Evolutionary conservation across 2,797 vertebrate genomes (phyloP).

Genomic region (Anabas testudineus): DNA sequence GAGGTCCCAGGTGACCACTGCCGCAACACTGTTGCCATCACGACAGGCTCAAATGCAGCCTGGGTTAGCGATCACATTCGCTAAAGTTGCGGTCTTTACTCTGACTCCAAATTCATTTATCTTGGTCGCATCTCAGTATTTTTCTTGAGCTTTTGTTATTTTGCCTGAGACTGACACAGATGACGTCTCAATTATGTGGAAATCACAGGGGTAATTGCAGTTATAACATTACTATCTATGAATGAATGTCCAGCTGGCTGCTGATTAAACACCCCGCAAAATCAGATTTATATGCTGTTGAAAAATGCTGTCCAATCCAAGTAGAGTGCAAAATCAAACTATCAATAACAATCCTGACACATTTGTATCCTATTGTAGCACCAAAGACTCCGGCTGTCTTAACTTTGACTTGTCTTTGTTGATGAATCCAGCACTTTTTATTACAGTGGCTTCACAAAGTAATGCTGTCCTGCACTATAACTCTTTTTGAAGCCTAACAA

Average conservation of each 20-base stretch:
- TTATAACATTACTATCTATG: slow-evolving; percentile 50
- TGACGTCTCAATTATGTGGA: slow-evolving; percentile 63
- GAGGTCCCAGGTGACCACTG: slow-evolving; percentile 56
- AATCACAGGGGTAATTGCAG: slow-evolving; percentile 57
- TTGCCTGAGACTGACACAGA: slow-evolving; percentile 58
- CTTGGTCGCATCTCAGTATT: slow-evolving; percentile 59
- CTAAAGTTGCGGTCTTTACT: slow-evolving; percentile 44
- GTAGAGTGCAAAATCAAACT: slow-evolving; percentile 26
- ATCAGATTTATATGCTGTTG: slow-evolving; percentile 39
- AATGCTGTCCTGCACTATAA: slow-evolving; percentile 4
- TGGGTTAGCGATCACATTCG: slow-evolving; percentile 30
- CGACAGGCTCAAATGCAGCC: not conserved
- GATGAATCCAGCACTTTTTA: slow-evolving; percentile 38
- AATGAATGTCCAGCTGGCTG: slow-evolving; percentile 64
- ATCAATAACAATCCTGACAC: slow-evolving; percentile 48
- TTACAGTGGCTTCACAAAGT: slow-evolving; percentile 30
- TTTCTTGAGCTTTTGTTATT: slow-evolving; percentile 68
- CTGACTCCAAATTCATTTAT: slow-evolving; percentile 63
- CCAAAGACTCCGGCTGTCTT: slow-evolving; percentile 15
- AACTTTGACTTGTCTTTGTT: slow-evolving; percentile 28
- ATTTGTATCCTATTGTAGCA: slow-evolving; percentile 46
- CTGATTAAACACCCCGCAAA: slow-evolving; percentile 38
- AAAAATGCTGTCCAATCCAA: slow-evolving; percentile 53
- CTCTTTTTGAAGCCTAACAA: slow-evolving; percentile 18
- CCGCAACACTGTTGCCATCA: slow-evolving; percentile 11